These are phyloP conservation scores for Wasmannia auropunctata DNA, from an alignment of 1,140 invertebrate species.

Conservation along the genomic window DNA sequence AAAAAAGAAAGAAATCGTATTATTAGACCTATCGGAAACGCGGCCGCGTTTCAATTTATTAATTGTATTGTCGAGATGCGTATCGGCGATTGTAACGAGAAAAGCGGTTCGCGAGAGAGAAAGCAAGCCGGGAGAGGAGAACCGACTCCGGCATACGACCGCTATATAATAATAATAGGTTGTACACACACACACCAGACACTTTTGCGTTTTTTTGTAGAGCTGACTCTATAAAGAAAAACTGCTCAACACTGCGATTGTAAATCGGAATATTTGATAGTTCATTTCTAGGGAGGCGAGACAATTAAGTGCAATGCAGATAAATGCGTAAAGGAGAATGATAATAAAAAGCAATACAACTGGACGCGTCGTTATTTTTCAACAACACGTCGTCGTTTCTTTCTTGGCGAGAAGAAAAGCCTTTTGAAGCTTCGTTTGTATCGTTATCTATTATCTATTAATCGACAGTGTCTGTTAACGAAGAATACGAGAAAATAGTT, in stretches of 20 bases:
- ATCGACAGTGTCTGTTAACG: not conserved
- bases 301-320: slow-evolving; percentile 45
- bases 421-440: slow-evolving; percentile 3
- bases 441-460: too few relatives aligned
- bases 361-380: slow-evolving; percentile 40
- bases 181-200: slow-evolving; percentile 40
- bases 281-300: slow-evolving; percentile 64
- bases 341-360: slow-evolving; percentile 63
- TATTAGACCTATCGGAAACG: not conserved
- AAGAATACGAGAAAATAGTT: not conserved
- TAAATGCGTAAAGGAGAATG: slow-evolving; percentile 47
- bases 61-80: not conserved
- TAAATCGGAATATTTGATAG: slow-evolving; percentile 64
- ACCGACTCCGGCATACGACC: slow-evolving; percentile 33
- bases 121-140: not conserved
- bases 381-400: not conserved
- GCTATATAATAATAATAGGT: slow-evolving; percentile 60
- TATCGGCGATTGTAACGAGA: slow-evolving; percentile 1
- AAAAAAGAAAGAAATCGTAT: not conserved
- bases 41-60: slow-evolving; percentile 8
- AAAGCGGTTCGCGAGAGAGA: not conserved
- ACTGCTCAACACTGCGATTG: slow-evolving; percentile 67
- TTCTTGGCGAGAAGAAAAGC: not conserved
- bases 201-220: slow-evolving; percentile 65
- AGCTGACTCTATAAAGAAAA: slow-evolving; percentile 59